Conservation (phyloP, 2,888 invertebrate species). For the Hecatera dysodea region DNA sequence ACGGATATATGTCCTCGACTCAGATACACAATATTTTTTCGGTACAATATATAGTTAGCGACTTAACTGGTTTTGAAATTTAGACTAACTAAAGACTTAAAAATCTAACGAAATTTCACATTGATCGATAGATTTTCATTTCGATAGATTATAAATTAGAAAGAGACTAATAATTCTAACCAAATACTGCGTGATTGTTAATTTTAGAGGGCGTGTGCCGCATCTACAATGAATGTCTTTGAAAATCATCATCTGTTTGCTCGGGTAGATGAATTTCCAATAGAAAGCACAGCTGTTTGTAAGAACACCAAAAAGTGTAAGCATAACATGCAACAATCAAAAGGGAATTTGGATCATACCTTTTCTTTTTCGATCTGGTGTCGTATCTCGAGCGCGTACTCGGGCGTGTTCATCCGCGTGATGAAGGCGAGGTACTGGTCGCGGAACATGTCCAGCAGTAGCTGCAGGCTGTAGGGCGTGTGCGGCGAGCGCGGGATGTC, state of each 20-base stretch:
- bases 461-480: constrained; percentile 96
- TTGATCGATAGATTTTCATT: neutral
- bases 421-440: constrained; percentile 96
- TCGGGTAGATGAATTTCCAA: neutral
- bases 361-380: constrained; percentile 96
- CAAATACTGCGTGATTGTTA: neutral
- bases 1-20: no score
- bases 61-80: no score
- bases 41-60: no score
- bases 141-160: neutral
- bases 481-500: constrained; percentile 95
- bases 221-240: neutral
- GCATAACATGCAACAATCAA: constrained; percentile 6
- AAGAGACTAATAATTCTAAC: neutral
- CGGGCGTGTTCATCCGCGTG: constrained; percentile 95
- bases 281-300: constrained; percentile 39
- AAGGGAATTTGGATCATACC: constrained; percentile 76
- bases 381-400: constrained; percentile 93
- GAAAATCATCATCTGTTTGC: neutral
- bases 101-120: neutral
- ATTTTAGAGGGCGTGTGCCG: neutral
- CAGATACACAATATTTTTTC: no score
- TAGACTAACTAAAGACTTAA: no score
- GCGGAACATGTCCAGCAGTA: constrained; percentile 96
- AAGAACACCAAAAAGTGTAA: constrained; percentile 43